Conservation (phyloP, 1,140 invertebrate species). For the Nylanderia fulva region DNA sequence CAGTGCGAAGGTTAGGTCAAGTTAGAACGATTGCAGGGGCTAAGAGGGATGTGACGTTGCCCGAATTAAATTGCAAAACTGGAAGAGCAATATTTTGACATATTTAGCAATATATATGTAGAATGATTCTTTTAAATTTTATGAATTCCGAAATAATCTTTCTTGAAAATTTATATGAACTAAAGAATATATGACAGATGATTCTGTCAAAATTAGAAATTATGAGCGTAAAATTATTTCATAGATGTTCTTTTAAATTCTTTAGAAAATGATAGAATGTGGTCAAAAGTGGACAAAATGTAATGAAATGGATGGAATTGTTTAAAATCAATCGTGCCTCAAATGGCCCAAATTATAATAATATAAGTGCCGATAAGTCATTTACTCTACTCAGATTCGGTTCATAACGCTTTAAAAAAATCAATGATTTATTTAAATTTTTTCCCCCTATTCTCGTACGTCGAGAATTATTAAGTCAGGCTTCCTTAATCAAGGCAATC, state of each 20-base stretch:
- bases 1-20: conserved; percentile 63
- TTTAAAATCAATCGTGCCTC: no score
- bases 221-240: not conserved
- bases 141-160: not conserved
- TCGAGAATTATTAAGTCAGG: not conserved
- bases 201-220: not conserved
- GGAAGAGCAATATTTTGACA: not conserved
- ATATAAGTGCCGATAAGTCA: not conserved
- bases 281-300: no score
- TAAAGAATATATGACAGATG: not conserved
- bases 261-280: no score
- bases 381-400: not conserved
- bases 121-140: not conserved
- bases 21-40: conserved; percentile 57
- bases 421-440: conserved; percentile 11
- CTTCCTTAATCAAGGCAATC: not conserved
- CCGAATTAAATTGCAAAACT: conserved; percentile 44
- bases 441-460: not conserved
- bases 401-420: no score
- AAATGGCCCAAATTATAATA: no score
- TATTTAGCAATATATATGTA: not conserved
- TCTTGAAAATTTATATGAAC: not conserved
- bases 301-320: no score
- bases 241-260: not conserved
- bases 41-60: conserved; percentile 1